A percentile compares a stretch with the other conserved stretches of the same genome.
Conservation (phyloP, 2,797 vertebrate species). For the Notolepis coatsorum region DNA sequence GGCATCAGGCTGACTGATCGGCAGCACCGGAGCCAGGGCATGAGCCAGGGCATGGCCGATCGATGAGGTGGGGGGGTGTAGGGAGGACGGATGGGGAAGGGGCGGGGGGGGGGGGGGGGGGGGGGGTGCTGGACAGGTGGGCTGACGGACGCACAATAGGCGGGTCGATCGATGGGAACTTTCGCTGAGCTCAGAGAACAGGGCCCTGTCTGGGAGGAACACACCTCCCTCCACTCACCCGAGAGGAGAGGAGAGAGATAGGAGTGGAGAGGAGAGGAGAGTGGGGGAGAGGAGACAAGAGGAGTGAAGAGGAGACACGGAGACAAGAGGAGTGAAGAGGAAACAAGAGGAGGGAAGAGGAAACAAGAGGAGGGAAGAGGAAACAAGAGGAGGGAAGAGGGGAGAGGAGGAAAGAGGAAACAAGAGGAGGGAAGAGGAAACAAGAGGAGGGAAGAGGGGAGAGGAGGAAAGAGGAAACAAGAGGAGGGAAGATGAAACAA, state of each 20-base stretch:
- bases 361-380: too few relatives aligned
- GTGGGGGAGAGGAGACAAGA: too few relatives aligned
- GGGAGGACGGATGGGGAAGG: constrained; percentile 11
- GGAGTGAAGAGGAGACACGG: background rate
- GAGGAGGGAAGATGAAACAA: too few relatives aligned
- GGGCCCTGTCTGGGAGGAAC: constrained; percentile 49
- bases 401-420: too few relatives aligned
- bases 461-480: too few relatives aligned
- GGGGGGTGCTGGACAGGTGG: constrained; percentile 42
- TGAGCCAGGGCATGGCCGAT: constrained; percentile 59
- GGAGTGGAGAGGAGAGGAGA: too few relatives aligned
- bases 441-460: too few relatives aligned
- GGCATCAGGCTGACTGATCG: constrained; percentile 73
- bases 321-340: background rate
- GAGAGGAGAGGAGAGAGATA: background rate
- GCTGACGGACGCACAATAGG: constrained; percentile 73
- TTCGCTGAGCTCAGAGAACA: constrained; percentile 78
- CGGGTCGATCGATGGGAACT: constrained; percentile 63
- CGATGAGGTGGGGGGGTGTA: constrained; percentile 55
- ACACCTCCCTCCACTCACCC: too few relatives aligned
- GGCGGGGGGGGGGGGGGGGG: constrained; percentile 8
- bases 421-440: too few relatives aligned
- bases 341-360: too few relatives aligned
- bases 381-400: too few relatives aligned
- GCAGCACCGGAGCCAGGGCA: too few relatives aligned